Conservation (phyloP, 2,797 vertebrate species). For the Peromyscus melanophrys region DNA sequence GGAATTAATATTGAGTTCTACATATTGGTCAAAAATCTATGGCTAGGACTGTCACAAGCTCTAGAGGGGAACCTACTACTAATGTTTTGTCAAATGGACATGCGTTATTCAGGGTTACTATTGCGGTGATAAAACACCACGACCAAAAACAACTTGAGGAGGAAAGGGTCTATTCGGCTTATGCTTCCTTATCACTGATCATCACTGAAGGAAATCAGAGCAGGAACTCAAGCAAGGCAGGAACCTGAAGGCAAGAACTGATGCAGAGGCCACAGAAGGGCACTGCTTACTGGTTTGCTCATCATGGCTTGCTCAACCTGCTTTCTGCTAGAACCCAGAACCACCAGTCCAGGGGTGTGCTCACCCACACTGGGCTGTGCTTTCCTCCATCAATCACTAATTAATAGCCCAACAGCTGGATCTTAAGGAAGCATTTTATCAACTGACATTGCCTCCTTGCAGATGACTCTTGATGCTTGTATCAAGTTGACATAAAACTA, state of each 20-base stretch:
- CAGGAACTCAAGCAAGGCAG: background rate
- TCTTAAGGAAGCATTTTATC: background rate
- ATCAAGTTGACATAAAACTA: background rate
- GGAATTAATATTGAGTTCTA: background rate
- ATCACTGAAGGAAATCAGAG: background rate
- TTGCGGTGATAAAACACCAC: background rate
- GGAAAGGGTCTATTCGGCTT: background rate
- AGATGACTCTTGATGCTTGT: background rate
- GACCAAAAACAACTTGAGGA: background rate
- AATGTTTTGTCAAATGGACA: background rate
- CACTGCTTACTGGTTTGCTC: background rate
- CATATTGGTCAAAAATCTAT: background rate
- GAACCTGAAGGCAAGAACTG: too few species aligned
- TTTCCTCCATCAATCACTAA: background rate
- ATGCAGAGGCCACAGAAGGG: background rate
- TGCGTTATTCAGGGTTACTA: background rate
- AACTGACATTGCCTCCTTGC: too few species aligned
- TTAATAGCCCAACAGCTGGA: background rate
- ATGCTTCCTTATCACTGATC: background rate
- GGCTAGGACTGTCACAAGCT: background rate
- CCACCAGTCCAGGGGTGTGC: too few species aligned
- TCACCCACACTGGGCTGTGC: background rate
- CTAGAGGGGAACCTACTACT: background rate
- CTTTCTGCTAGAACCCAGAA: background rate
- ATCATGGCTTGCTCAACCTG: background rate